Base-by-base conservation (phyloP, 2,888 invertebrate genomes). In the Hololepta plana region DNA sequence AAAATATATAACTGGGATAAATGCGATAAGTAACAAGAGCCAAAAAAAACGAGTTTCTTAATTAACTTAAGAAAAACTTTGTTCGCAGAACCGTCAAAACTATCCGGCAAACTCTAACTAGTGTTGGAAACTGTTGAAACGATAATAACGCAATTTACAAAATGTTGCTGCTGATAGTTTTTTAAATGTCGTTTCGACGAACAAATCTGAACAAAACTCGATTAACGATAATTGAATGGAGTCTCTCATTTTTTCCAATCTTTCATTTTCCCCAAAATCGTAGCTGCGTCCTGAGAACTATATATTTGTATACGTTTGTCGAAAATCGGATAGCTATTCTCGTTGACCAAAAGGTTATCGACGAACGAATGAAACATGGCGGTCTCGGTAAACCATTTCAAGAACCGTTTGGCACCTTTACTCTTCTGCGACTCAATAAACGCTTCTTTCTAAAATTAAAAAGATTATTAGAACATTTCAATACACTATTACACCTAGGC, bases 301-400 rank as follows among this genome's bases (percentile, higher is more conserved):
- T 52, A 53, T 31, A 50, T 43, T 29, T 45, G 40, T 26, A 51
- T 51, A 35, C 51, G 44, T 32, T 43, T 48, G 35, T 53, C 51
- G 32, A 54, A 53, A 17, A 45, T 38, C n/a, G 39, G 34, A 31
- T 49, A 44, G 35, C 40, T 48, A 17, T 44, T 41, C 1, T 49
- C 42, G 35, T 51, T 44, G 15, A 36, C 37, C 5, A 45, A 17
- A 12, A 47, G 46, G n/a, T 45, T 60, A 37, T 71, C 66, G 27
- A 73, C 60, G 49, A 77, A 84, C 25, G 72, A 66, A 33, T 72
- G 67, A 50, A 85, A 85, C 79, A 85, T 81, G 2, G 81, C 75
- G 0, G 84, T 84, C 46, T 85, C 81, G 0, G 75, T 69, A 53
- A 87, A 85, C 84, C 84, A 85, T 37, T 81, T 77, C 1, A 85